These are phyloP conservation scores for Hydrozoanthus gracilis DNA, from an alignment of 92 coral and sea anemone genomes.

Conservation along the genomic window DNA sequence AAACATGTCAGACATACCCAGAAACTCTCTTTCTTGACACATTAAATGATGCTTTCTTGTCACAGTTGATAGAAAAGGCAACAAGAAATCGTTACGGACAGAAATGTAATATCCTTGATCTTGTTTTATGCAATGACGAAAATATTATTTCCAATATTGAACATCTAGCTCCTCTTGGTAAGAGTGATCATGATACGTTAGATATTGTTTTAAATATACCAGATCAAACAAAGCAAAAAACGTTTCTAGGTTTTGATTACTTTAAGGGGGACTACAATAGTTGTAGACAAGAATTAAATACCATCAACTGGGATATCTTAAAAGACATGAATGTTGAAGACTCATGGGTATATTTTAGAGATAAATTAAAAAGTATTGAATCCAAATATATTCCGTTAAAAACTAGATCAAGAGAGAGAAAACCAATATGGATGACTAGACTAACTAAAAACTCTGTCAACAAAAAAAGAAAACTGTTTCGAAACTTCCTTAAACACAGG, in stretches of 20 bases:
- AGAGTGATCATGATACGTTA: not conserved
- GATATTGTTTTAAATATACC: not conserved
- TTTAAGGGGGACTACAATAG: not conserved
- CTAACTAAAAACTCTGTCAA: not conserved
- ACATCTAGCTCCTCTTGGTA: not conserved
- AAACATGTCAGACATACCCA: not conserved
- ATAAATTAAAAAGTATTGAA: not conserved
- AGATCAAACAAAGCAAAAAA: too few species aligned
- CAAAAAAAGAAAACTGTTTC: slow-evolving; percentile 16
- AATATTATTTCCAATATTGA: not conserved
- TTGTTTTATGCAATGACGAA: not conserved
- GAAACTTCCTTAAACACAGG: not conserved
- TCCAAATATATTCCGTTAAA: slow-evolving; percentile 8
- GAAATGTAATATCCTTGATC: not conserved
- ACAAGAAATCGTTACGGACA: not conserved
- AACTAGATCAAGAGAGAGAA: slow-evolving; percentile 11
- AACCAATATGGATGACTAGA: slow-evolving; percentile 10
- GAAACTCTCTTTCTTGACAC: not conserved
- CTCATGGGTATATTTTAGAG: slow-evolving; percentile 2
- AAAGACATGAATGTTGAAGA: slow-evolving; percentile 11
- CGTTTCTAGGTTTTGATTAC: too few species aligned
- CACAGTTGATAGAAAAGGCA: not conserved
- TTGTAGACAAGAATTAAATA: not conserved
- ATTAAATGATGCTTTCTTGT: not conserved
- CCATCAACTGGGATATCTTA: not conserved